Percentiles rank a stretch among this genome's conserved stretches.
Evolutionary conservation across 2,113 vertebrate genomes (phyloP).

Genomic region (Microtus montanus): DNA sequence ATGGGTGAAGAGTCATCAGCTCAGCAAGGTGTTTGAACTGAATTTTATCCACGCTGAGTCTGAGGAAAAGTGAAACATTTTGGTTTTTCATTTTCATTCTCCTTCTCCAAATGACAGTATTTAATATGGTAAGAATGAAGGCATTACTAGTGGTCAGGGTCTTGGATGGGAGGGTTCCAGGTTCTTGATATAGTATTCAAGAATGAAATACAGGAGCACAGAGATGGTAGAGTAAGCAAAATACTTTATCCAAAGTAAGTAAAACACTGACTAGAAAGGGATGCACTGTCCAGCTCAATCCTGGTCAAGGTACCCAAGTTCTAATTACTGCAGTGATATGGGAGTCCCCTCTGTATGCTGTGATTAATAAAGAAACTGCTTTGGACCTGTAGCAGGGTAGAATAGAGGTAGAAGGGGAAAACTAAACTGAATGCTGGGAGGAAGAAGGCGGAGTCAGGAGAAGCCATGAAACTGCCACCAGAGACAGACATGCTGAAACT

Average conservation of each 20-base stretch:
- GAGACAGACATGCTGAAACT: too few relatives aligned
- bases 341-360: too few relatives aligned
- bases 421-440: too few relatives aligned
- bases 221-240: background rate
- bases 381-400: too few relatives aligned
- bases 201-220: background rate
- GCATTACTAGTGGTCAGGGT: background rate
- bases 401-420: too few relatives aligned
- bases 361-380: too few relatives aligned
- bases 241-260: background rate
- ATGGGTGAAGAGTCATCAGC: background rate
- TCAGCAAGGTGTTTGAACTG: background rate
- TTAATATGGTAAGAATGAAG: background rate
- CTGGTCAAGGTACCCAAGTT: background rate
- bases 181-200: background rate
- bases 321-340: background rate
- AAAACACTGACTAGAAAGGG: background rate
- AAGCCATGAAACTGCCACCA: too few relatives aligned
- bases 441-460: too few relatives aligned
- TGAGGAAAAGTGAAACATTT: conserved; percentile 20
- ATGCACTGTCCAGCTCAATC: background rate
- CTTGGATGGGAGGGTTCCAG: background rate
- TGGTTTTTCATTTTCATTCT: background rate
- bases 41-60: background rate
- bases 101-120: background rate